Evolutionary conservation across 1,140 invertebrate genomes (phyloP).

Genomic region (Brachionus asplanchnoidis): DNA sequence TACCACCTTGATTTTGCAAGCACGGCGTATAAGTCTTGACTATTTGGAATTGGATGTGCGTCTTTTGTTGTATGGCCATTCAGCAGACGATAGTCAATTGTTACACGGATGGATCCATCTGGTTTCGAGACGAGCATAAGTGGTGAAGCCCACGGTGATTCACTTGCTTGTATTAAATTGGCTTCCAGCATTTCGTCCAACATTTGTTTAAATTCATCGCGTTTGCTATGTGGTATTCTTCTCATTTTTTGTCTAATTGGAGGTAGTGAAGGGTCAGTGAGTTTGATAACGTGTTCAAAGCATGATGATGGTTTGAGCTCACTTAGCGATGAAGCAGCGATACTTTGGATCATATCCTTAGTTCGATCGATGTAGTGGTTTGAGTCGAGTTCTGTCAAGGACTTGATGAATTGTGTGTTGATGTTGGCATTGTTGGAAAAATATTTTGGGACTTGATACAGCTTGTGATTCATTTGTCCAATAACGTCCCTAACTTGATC

Average conservation of each 20-base stretch:
- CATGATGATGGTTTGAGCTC: background rate
- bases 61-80: background rate
- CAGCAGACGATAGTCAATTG: conserved; percentile 19
- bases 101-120: background rate
- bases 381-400: background rate
- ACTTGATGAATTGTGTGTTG: background rate
- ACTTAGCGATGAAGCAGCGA: background rate
- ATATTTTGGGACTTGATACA: background rate
- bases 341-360: background rate
- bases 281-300: background rate
- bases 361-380: background rate
- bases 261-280: background rate
- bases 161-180: background rate
- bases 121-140: background rate
- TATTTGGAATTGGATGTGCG: background rate
- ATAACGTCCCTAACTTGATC: background rate
- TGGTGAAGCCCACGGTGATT: conserved; percentile 2
- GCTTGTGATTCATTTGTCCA: conserved; percentile 1
- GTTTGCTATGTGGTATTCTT: background rate
- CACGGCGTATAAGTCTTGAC: background rate
- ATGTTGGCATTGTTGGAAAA: background rate
- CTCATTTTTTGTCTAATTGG: background rate
- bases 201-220: conserved; percentile 17
- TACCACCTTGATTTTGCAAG: background rate
- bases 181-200: conserved; percentile 37